Evolutionary conservation across 2,797 vertebrate genomes (phyloP).

Genomic region (Parauchenoglanis ngamensis): DNA sequence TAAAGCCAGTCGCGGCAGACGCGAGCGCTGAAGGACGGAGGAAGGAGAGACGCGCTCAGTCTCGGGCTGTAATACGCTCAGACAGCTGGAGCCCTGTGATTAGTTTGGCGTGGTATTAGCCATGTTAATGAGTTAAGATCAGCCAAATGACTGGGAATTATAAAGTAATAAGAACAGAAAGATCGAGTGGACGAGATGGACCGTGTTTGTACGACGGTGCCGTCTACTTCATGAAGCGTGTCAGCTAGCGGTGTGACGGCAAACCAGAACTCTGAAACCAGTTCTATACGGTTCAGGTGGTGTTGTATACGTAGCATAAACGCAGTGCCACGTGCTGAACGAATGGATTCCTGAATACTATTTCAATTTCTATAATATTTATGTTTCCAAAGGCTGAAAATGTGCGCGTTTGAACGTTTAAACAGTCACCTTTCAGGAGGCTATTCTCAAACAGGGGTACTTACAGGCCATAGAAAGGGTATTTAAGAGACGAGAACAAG

Average conservation of each 20-base stretch:
- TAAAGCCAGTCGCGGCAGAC: conserved; percentile 44
- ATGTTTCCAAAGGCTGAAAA: not conserved
- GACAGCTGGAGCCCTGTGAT: conserved; percentile 55
- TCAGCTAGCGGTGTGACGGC: not conserved
- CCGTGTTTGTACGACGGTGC: not conserved
- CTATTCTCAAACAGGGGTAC: not conserved
- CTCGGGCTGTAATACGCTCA: conserved; percentile 46
- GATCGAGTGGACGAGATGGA: conserved; percentile 20
- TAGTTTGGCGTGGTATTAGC: conserved; percentile 48
- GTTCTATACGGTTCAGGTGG: not conserved
- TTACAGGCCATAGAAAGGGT: not conserved
- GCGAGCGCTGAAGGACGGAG: conserved; percentile 37
- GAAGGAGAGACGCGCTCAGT: conserved; percentile 49
- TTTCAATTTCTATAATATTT: not conserved
- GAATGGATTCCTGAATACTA: not conserved
- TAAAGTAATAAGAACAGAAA: conserved; percentile 38
- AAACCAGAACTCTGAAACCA: not conserved
- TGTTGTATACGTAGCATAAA: not conserved
- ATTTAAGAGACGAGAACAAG: not conserved
- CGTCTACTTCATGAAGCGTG: not conserved
- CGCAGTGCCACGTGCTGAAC: not conserved
- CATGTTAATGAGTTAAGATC: conserved; percentile 52
- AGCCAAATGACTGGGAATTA: conserved; percentile 47
- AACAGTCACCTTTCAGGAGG: not conserved
- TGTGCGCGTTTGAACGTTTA: not conserved